Evolutionary conservation across 92 coral and sea anemone genomes (phyloP).

Genomic region (Parazoanthus darwini): DNA sequence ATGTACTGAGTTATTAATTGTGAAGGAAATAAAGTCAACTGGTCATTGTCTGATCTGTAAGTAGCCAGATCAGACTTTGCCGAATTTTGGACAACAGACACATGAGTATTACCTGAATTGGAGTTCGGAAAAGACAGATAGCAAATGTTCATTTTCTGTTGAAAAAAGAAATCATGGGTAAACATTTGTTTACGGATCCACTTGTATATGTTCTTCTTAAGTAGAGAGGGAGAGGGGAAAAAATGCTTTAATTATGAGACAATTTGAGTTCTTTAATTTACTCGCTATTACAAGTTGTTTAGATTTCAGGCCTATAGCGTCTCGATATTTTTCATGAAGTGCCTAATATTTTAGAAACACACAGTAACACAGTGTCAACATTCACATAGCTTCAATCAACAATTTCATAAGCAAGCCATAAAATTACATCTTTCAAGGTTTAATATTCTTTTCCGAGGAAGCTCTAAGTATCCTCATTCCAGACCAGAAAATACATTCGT

Average conservation of each 20-base stretch:
- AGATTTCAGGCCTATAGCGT: neutral
- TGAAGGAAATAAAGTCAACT: too few species aligned
- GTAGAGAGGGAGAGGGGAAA: neutral
- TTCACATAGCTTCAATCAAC: slow-evolving; percentile 9
- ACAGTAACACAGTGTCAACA: neutral
- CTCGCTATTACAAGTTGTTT: slow-evolving; percentile 18
- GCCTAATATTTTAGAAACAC: neutral
- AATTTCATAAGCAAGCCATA: neutral
- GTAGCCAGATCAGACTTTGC: too few species aligned
- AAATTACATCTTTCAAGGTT: too few species aligned
- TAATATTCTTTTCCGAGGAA: too few species aligned
- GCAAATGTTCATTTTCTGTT: slow-evolving; percentile 86
- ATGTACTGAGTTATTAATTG: too few species aligned
- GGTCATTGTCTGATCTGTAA: too few species aligned
- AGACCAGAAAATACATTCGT: neutral
- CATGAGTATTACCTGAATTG: slow-evolving; percentile 79
- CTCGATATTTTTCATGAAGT: neutral
- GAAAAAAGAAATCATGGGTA: neutral
- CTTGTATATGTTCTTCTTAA: neutral
- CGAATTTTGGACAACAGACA: neutral
- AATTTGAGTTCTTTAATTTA: neutral
- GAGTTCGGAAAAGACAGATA: slow-evolving; percentile 98
- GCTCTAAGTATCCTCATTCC: too few species aligned
- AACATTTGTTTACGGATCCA: neutral
- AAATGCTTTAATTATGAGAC: neutral